A percentile compares a stretch with the other conserved stretches of the same genome.
Conservation (phyloP, 2,113 vertebrate species). For the Nibea coibor region DNA sequence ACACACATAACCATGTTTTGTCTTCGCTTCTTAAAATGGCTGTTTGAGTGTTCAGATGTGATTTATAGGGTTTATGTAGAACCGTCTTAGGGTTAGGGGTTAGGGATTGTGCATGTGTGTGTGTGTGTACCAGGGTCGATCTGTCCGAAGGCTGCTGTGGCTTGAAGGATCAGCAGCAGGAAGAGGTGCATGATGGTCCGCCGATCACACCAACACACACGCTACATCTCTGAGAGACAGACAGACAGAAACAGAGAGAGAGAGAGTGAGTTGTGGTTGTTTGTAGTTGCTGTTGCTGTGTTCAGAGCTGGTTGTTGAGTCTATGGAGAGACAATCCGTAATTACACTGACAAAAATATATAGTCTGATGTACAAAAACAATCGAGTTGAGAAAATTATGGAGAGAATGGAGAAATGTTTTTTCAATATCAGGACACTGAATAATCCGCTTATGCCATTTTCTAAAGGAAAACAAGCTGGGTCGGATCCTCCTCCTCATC, state of each 20-base stretch:
- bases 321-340: background rate
- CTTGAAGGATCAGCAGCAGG: constrained; percentile 87
- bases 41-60: background rate
- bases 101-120: constrained; percentile 6
- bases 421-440: background rate
- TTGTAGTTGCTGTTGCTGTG: too few species aligned
- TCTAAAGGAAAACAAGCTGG: background rate
- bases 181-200: constrained; percentile 90
- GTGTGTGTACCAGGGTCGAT: constrained; percentile 86
- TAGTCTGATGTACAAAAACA: background rate
- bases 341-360: background rate
- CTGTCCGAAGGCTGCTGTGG: constrained; percentile 82
- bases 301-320: too few species aligned
- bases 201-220: constrained; percentile 78
- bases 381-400: background rate
- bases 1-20: background rate
- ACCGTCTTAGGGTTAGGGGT: too few species aligned
- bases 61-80: background rate
- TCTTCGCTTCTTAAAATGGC: background rate
- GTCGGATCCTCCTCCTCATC: background rate
- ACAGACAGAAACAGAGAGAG: background rate
- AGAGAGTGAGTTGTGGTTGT: too few species aligned
- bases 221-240: constrained; percentile 89
- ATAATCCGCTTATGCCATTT: background rate
- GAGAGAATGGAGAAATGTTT: too few species aligned